Base-by-base conservation (phyloP, 2,113 vertebrate species). In the Urocynchramus pylzowi region DNA sequence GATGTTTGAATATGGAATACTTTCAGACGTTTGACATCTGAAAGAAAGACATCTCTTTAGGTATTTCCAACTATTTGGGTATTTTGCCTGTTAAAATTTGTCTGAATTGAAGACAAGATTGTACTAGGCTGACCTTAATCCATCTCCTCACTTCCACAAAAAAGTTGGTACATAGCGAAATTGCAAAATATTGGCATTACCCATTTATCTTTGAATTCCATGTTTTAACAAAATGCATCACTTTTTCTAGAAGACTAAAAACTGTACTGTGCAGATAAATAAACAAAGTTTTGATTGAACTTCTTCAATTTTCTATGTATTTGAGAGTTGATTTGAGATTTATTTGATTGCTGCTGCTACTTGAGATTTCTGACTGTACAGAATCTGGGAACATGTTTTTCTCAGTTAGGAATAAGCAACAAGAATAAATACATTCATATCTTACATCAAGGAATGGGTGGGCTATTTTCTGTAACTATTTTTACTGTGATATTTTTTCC, bases 401-500 rank as follows among this genome's bases (percentile, higher is more conserved):
- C 77, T 91, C 67, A 42, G 33, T 85, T 93, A 54, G 59, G 56
- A 93, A 87, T 76, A 89, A 84, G 50, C 31, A 90, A 85, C 28
- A 68, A 91, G 50, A 88, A 69, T 77, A 87, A 94, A 87, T 94
- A 82, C 22, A 75, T 63, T 68, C 21, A 4, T 94, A 82, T 93
- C 68, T 84, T 86, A 42, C 45, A 90, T 92, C 84, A 84, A 96
- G 86, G 70, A 94, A 69, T 60, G 84, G 39, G 59, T 90, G 68
- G 68, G n/a, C 33, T 68, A 78, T 88, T 93, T 94, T 94, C 68
- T 91, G 53, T n/a, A 70, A 83, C 77, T 92, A 93, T 89, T 91
- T 96, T 96, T 91, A 84, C 85, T 90, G 35, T 91, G 57, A 42
- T 85, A 86, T 87, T 86, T 94, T 92, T 59, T 90, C 76, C 60